phyloP scores from a whole-genome alignment of 2,797 vertebrate genomes.

The Macropodus opercularis region DNA sequence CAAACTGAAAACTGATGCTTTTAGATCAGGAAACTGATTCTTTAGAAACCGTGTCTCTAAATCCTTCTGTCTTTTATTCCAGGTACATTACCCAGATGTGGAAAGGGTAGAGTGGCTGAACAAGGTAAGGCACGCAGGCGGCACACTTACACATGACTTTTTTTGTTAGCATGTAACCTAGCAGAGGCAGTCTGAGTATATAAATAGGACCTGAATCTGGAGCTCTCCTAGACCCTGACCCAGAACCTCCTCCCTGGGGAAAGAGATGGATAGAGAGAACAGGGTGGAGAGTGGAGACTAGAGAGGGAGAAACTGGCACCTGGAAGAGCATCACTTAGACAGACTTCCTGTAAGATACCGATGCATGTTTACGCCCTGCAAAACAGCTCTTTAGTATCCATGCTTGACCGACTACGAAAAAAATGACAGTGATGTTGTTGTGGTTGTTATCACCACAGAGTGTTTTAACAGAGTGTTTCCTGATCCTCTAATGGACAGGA shows the following conservation, averaged over 20 bases:
- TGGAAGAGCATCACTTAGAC: conserved; percentile 20
- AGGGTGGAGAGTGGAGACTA: too few relatives aligned
- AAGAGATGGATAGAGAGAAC: not conserved
- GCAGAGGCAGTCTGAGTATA: conserved; percentile 26
- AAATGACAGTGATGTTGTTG: too few relatives aligned
- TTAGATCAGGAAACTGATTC: not conserved
- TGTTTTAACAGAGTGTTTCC: too few relatives aligned
- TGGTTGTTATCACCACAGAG: too few relatives aligned
- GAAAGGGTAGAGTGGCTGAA: conserved; percentile 98
- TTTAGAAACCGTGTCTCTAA: not conserved
- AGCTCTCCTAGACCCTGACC: conserved; percentile 40
- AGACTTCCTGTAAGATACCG: conserved; percentile 27
- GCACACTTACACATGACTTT: not conserved
- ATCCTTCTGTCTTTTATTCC: conserved; percentile 19
- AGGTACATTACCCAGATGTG: conserved; percentile 98
- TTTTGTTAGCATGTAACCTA: conserved; percentile 6
- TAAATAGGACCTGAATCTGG: conserved; percentile 58
- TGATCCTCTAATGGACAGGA: too few relatives aligned
- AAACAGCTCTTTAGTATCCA: not conserved
- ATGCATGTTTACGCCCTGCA: conserved; percentile 4
- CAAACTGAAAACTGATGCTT: too few relatives aligned
- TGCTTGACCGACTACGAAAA: too few relatives aligned
- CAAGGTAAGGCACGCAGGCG: conserved; percentile 81
- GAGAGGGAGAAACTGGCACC: not conserved
- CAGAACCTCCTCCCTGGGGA: conserved; percentile 2